Evolutionary conservation across 2,797 vertebrate genomes (phyloP).

Genomic region (Clamator glandarius): DNA sequence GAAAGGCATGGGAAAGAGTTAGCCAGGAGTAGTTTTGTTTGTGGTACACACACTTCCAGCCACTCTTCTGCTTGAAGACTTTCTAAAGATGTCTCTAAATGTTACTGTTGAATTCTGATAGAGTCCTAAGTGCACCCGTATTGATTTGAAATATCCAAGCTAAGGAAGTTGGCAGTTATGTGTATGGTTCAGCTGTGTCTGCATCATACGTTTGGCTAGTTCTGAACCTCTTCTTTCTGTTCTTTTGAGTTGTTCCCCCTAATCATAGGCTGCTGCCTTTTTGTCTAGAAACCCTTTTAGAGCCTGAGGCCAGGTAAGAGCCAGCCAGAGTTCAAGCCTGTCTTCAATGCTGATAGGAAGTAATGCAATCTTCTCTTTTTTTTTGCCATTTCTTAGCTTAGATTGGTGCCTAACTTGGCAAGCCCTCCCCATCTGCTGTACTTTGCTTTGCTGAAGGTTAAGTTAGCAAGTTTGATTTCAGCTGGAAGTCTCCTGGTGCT

Average conservation of each 20-base stretch:
- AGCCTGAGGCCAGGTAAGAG: constrained; percentile 1
- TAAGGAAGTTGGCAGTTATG: not conserved
- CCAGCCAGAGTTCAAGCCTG: constrained; percentile 1
- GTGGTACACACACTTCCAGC: not conserved
- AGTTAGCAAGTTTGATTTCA: constrained; percentile 61
- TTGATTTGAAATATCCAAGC: not conserved
- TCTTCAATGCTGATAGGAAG: constrained; percentile 22
- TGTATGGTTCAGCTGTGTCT: not conserved
- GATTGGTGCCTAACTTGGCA: constrained; percentile 33
- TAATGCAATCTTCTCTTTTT: constrained; percentile 43
- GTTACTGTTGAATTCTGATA: not conserved
- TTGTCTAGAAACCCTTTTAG: constrained; percentile 25
- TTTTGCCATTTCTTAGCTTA: constrained; percentile 59
- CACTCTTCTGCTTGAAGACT: not conserved
- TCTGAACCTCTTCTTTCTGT: constrained; percentile 9
- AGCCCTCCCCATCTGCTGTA: constrained; percentile 28
- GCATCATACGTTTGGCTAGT: not conserved
- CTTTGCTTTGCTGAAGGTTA: constrained; percentile 68
- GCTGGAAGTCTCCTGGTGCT: constrained; percentile 61
- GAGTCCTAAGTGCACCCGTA: not conserved
- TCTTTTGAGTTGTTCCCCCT: not conserved
- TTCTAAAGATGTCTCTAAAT: not conserved
- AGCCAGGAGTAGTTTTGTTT: not conserved
- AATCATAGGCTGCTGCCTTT: not conserved
- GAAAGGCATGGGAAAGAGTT: not conserved